phyloP scores from a whole-genome alignment of 1,140 invertebrate species.

The Brachionus rubens region DNA sequence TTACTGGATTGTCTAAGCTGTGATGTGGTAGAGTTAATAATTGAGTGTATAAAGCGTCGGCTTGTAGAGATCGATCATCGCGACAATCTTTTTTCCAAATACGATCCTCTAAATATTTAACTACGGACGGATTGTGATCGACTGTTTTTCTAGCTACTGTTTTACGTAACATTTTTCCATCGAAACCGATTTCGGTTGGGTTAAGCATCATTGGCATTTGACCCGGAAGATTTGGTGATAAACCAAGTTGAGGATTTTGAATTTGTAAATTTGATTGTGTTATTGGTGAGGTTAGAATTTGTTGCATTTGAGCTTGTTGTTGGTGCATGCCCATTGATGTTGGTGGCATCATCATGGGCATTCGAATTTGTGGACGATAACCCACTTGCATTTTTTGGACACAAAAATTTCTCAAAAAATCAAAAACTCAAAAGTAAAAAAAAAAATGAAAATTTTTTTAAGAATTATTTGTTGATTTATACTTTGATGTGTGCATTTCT shows the following conservation, averaged over 20 bases:
- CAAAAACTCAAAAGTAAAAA: too few species aligned
- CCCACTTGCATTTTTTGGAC: conserved; percentile 43
- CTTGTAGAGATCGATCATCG: conserved; percentile 9
- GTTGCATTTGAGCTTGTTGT: too few species aligned
- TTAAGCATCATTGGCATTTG: conserved; percentile 21
- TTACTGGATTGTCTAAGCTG: conserved; percentile 88
- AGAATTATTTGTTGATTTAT: too few species aligned
- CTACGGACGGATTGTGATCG: conserved; percentile 93
- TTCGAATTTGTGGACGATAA: conserved; percentile 16
- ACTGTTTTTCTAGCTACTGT: conserved; percentile 95
- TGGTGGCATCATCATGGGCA: neutral
- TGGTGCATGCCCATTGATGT: neutral
- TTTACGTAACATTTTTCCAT: conserved; percentile 89
- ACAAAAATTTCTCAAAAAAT: too few species aligned
- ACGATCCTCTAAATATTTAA: conserved; percentile 70
- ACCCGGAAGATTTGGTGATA: neutral
- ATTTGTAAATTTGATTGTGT: too few species aligned
- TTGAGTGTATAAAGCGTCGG: conserved; percentile 46
- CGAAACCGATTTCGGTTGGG: conserved; percentile 68
- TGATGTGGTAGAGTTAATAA: conserved; percentile 76
- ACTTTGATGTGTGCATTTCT: too few species aligned
- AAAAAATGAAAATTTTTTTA: too few species aligned
- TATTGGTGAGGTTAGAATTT: neutral
- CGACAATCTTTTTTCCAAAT: neutral
- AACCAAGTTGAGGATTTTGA: neutral